Conservation (phyloP, 2,113 vertebrate genomes). For the Pluvianellus socialis region DNA sequence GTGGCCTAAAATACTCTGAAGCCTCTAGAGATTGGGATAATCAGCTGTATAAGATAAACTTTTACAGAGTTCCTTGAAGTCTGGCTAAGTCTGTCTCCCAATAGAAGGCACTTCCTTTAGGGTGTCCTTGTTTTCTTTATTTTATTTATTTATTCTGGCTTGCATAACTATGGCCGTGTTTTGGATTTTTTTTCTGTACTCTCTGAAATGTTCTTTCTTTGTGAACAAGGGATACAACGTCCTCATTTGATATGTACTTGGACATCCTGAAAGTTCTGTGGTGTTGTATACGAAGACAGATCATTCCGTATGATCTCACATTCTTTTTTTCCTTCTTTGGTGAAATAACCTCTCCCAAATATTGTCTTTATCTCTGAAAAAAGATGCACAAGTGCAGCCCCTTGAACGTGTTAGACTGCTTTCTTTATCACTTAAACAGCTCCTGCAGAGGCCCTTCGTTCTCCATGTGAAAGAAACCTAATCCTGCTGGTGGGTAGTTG, state of each 20-base stretch:
- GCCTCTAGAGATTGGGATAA: background rate
- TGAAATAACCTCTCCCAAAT: background rate
- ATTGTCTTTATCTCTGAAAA: background rate
- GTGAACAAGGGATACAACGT: background rate
- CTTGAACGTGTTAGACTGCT: rapidly evolving
- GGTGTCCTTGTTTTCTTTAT: background rate
- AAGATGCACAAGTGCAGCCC: background rate
- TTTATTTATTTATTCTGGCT: background rate
- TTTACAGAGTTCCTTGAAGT: conserved; percentile 20
- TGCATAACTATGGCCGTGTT: background rate
- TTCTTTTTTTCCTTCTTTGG: background rate
- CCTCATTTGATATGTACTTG: background rate
- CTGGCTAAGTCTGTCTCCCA: background rate
- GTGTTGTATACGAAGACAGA: background rate
- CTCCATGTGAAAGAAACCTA: background rate
- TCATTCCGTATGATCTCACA: background rate
- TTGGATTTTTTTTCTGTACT: background rate
- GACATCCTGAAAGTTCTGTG: background rate
- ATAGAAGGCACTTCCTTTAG: background rate
- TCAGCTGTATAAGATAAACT: background rate
- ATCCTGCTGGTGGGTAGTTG: background rate
- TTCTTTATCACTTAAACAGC: background rate
- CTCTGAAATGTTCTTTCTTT: background rate
- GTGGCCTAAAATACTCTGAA: background rate
- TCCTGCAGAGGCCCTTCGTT: background rate